These are phyloP conservation scores for Trididemnum nubilum DNA, from an alignment of 23 tunicate genomes.

Conservation along the genomic window DNA sequence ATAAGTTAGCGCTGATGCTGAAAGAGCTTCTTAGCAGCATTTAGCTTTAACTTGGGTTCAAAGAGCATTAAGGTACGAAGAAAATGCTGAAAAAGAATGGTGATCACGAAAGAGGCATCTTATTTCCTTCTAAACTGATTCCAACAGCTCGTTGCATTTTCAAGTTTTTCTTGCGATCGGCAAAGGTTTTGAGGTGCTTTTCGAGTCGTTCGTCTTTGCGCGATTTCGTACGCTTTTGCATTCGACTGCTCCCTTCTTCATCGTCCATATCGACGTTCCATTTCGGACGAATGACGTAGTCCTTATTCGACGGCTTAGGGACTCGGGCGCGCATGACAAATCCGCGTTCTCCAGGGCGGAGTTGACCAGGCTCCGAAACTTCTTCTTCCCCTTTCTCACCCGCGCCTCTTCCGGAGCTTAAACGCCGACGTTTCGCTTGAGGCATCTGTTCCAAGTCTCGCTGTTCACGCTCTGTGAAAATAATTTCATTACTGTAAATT, in stretches of 20 bases:
- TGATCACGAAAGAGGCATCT: slow-evolving; percentile 66
- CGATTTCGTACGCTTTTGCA: slow-evolving; percentile 49
- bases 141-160: slow-evolving; percentile 88
- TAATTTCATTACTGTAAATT: no score
- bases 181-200: slow-evolving; percentile 80
- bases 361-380: slow-evolving; percentile 50
- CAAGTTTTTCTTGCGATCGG: slow-evolving; percentile 59
- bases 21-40: no score
- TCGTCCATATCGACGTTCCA: slow-evolving; percentile 82
- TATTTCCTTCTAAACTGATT: slow-evolving; percentile 90
- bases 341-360: slow-evolving; percentile 90
- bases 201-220: slow-evolving; percentile 81
- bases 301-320: slow-evolving; percentile 91
- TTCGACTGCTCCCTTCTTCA: slow-evolving; percentile 38
- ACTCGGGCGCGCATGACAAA: slow-evolving; percentile 97
- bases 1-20: no score
- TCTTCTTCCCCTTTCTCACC: slow-evolving; percentile 16
- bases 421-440: slow-evolving; percentile 71
- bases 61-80: no score
- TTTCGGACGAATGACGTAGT: slow-evolving; percentile 94
- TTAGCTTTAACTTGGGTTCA: no score
- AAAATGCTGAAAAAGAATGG: no score
- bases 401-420: slow-evolving; percentile 53
- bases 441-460: slow-evolving; percentile 96
- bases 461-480: slow-evolving; percentile 84